phyloP scores from a whole-genome alignment of 2,888 invertebrate genomes.

The Rhamnusium bicolor region DNA sequence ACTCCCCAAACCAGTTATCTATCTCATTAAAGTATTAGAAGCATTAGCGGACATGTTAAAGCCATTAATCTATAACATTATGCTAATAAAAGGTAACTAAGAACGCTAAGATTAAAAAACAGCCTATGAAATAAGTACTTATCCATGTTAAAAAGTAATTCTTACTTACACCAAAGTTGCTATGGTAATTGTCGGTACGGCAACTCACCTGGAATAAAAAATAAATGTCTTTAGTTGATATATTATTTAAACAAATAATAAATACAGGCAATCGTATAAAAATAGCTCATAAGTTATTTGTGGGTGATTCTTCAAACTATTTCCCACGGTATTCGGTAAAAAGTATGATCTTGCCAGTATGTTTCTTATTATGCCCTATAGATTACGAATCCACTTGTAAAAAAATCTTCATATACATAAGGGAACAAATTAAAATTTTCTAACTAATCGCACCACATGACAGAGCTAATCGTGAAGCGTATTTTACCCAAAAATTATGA shows the following conservation, averaged over 20 bases:
- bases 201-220: conserved; percentile 37
- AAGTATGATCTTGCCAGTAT: too few species aligned
- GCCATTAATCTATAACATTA: conserved; percentile 12
- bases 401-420: too few species aligned
- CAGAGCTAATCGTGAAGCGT: too few species aligned
- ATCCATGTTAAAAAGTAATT: conserved; percentile 17
- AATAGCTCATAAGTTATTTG: neutral
- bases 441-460: too few species aligned
- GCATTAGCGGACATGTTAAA: neutral
- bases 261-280: neutral
- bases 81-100: conserved; percentile 7
- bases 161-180: conserved; percentile 25
- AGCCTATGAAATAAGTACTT: neutral
- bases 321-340: neutral
- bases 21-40: neutral
- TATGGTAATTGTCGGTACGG: conserved; percentile 32
- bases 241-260: neutral
- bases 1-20: neutral
- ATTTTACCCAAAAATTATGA: too few species aligned
- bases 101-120: neutral
- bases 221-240: neutral
- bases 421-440: too few species aligned
- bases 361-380: too few species aligned
- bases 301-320: neutral
- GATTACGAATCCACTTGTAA: too few species aligned